Conservation (phyloP, 2,113 vertebrate species). For the Pseudorhombus dupliciocellatus region DNA sequence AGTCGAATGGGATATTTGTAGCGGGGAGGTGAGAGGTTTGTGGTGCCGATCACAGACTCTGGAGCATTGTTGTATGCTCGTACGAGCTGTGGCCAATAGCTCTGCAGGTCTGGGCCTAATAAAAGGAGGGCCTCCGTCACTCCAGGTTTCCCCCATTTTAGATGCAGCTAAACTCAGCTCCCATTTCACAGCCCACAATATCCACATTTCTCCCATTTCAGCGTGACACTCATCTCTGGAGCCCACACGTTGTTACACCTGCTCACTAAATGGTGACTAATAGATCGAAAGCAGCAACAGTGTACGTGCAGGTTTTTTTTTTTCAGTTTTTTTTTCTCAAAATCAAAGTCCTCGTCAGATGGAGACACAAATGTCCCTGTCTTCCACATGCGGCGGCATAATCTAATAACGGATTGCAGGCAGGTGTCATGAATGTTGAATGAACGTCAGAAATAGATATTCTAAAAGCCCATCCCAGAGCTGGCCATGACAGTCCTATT, state of each 20-base stretch:
- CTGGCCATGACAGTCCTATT: slow-evolving; percentile 66
- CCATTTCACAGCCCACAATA: slow-evolving; percentile 69
- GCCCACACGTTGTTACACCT: slow-evolving; percentile 10
- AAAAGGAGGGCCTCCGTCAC: slow-evolving; percentile 70
- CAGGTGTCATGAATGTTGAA: slow-evolving; percentile 78
- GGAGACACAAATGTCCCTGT: slow-evolving; percentile 20
- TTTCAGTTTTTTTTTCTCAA: too few species aligned
- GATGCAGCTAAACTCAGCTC: slow-evolving; percentile 75
- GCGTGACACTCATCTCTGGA: slow-evolving; percentile 10
- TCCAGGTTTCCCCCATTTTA: slow-evolving; percentile 80
- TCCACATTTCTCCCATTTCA: slow-evolving; percentile 36
- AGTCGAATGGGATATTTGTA: slow-evolving; percentile 54
- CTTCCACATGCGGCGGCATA: slow-evolving; percentile 20
- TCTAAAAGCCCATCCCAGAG: slow-evolving; percentile 74
- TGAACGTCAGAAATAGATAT: slow-evolving; percentile 79
- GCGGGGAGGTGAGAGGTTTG: slow-evolving; percentile 48
- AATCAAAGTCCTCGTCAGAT: slow-evolving; percentile 27
- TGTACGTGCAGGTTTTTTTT: slow-evolving; percentile 18
- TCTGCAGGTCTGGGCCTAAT: slow-evolving; percentile 60
- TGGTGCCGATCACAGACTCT: slow-evolving; percentile 35
- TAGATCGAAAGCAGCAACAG: not conserved
- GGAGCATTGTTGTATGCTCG: slow-evolving; percentile 53
- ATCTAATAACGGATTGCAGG: slow-evolving; percentile 64
- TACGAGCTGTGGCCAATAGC: slow-evolving; percentile 61
- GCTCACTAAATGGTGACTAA: slow-evolving; percentile 10